Conservation (phyloP, 92 coral and sea anemone species). For the Zoanthus sociatus region DNA sequence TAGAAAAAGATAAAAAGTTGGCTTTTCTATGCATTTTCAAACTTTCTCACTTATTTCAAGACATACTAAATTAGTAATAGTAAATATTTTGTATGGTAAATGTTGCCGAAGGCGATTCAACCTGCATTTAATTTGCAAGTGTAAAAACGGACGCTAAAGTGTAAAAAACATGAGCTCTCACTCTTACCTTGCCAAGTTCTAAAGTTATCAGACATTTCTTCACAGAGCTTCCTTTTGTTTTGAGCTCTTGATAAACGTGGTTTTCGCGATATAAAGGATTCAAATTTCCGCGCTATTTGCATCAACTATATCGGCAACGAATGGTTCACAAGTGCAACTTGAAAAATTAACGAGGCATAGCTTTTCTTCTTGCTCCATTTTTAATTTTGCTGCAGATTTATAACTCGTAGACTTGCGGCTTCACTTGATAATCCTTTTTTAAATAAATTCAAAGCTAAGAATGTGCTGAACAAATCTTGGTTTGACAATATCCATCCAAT, state of each 20-base stretch:
- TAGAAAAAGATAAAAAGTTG: neutral
- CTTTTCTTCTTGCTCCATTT: neutral
- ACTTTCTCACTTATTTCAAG: neutral
- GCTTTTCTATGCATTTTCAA: neutral
- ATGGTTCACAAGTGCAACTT: neutral
- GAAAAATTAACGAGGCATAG: constrained; percentile 8
- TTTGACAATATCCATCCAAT: neutral
- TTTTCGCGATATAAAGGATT: neutral
- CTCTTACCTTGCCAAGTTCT: constrained; percentile 37
- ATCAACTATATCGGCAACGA: neutral
- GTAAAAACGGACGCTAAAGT: neutral
- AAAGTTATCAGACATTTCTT: constrained; percentile 33
- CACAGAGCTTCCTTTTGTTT: neutral
- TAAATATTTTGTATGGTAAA: too few relatives aligned
- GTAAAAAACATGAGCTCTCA: neutral
- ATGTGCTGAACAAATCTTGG: neutral
- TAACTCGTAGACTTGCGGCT: neutral
- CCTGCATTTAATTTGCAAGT: neutral
- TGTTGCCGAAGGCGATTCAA: too few relatives aligned
- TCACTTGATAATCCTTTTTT: neutral
- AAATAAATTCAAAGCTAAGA: neutral
- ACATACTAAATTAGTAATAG: neutral
- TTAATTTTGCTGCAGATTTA: neutral
- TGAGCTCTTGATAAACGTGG: neutral
- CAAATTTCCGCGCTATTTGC: constrained; percentile 76